Evolutionary conservation across 2,797 vertebrate species (phyloP).

Genomic region (Channallabes apus): DNA sequence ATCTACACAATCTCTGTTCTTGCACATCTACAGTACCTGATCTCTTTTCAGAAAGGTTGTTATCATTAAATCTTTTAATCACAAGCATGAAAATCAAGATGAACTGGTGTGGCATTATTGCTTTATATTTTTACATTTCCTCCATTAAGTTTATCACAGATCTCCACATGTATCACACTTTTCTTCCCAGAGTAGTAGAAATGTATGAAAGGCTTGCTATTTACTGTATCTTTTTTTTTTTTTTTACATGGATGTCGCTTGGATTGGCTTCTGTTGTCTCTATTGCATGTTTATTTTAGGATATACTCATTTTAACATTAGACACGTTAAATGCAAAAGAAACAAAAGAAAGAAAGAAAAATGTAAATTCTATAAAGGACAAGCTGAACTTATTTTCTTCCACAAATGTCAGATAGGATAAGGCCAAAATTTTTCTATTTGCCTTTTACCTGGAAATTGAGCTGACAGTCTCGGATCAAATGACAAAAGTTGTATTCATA

Average conservation of each 20-base stretch:
- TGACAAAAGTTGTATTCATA: slow-evolving; percentile 3
- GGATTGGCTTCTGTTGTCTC: neutral
- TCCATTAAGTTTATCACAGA: neutral
- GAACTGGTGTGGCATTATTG: too few relatives aligned
- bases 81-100: neutral
- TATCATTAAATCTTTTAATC: neutral
- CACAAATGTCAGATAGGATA: neutral
- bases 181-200: neutral
- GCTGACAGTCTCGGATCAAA: slow-evolving; percentile 10
- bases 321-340: neutral
- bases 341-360: neutral
- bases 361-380: neutral
- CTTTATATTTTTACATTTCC: neutral
- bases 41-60: neutral
- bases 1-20: neutral
- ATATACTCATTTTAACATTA: neutral
- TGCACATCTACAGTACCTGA: neutral
- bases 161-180: neutral
- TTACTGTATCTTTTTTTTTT: neutral
- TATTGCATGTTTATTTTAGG: neutral
- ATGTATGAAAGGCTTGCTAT: neutral
- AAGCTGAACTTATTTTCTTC: slow-evolving; percentile 7
- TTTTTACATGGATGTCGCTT: neutral
- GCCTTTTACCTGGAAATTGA: neutral
- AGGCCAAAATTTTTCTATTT: neutral